Conservation (phyloP, 2,113 vertebrate genomes). For the Nothobranchius furzeri region DNA sequence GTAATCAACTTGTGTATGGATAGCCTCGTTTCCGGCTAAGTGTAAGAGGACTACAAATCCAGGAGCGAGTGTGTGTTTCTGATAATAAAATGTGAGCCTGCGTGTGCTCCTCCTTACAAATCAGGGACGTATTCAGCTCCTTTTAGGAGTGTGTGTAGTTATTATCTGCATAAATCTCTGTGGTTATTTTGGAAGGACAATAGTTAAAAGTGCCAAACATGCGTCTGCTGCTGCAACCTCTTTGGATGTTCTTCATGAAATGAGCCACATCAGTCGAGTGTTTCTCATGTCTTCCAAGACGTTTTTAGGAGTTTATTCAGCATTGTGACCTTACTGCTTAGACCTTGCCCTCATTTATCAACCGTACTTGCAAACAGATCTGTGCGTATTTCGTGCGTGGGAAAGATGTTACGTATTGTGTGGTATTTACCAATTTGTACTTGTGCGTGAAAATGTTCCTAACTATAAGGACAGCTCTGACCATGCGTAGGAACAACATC, state of each 20-base stretch:
- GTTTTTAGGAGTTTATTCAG: not conserved
- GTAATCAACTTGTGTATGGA: slow-evolving; percentile 69
- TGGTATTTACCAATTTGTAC: too few relatives aligned
- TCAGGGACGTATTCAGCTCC: slow-evolving; percentile 38
- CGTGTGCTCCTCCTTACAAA: slow-evolving; percentile 44
- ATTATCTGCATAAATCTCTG: slow-evolving; percentile 59
- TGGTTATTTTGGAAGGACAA: slow-evolving; percentile 32
- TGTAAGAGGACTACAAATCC: slow-evolving; percentile 63
- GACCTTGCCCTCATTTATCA: too few relatives aligned
- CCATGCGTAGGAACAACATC: too few relatives aligned
- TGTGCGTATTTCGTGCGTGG: too few relatives aligned
- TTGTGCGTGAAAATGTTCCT: too few relatives aligned
- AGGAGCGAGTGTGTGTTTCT: slow-evolving; percentile 46
- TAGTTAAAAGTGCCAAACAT: slow-evolving; percentile 35
- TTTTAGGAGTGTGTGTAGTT: slow-evolving; percentile 56
- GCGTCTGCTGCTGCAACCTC: slow-evolving; percentile 26
- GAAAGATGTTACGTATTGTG: too few relatives aligned
- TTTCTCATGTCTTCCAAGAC: slow-evolving; percentile 11
- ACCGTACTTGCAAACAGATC: too few relatives aligned
- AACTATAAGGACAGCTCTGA: too few relatives aligned
- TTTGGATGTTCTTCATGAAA: slow-evolving; percentile 30
- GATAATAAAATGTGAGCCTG: slow-evolving; percentile 50
- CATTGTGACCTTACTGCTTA: not conserved
- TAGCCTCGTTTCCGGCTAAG: slow-evolving; percentile 68
- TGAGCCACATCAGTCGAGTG: slow-evolving; percentile 23